Evolutionary conservation across 2,888 invertebrate species (phyloP).

Genomic region (Charanyca ferruginea): DNA sequence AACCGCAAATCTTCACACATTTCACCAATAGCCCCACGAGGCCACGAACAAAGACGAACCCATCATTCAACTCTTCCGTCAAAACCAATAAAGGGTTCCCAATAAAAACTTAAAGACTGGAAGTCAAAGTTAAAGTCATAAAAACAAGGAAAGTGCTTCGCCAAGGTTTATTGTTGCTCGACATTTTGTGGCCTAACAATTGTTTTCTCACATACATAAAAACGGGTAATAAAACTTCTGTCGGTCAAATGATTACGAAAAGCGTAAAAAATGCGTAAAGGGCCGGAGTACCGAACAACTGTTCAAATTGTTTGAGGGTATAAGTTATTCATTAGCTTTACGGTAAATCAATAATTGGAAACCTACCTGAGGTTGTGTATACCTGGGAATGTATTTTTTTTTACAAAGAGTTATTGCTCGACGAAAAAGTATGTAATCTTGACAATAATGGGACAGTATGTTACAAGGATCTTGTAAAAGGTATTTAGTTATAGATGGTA

Average conservation of each 20-base stretch:
- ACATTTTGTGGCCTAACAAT: conserved; percentile 81
- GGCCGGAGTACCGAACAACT: conserved; percentile 41
- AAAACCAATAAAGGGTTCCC: conserved; percentile 75
- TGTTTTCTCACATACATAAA: conserved; percentile 86
- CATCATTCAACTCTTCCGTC: conserved; percentile 48
- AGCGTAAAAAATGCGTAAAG: conserved; percentile 68
- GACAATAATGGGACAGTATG: conserved; percentile 23
- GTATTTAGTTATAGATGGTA: conserved; percentile 25
- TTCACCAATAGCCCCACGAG: conserved; percentile 27
- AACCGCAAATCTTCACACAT: conserved; percentile 44
- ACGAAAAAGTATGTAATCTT: conserved; percentile 14
- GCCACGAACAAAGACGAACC: conserved; percentile 26
- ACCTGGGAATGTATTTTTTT: conserved; percentile 32
- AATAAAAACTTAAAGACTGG: conserved; percentile 80
- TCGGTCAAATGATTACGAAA: conserved; percentile 72
- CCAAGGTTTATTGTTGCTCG: conserved; percentile 69
- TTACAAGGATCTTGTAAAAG: conserved; percentile 17
- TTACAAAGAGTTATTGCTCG: conserved; percentile 14
- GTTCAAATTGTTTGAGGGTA: conserved; percentile 36
- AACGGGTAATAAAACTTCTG: conserved; percentile 76
- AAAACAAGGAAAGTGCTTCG: conserved; percentile 64
- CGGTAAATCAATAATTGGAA: conserved; percentile 51
- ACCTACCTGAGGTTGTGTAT: conserved; percentile 46
- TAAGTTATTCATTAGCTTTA: conserved; percentile 51
- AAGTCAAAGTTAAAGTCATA: conserved; percentile 68